These are phyloP conservation scores for Tetrapedia diversipes DNA, from an alignment of 2,888 invertebrate genomes.

Conservation along the genomic window DNA sequence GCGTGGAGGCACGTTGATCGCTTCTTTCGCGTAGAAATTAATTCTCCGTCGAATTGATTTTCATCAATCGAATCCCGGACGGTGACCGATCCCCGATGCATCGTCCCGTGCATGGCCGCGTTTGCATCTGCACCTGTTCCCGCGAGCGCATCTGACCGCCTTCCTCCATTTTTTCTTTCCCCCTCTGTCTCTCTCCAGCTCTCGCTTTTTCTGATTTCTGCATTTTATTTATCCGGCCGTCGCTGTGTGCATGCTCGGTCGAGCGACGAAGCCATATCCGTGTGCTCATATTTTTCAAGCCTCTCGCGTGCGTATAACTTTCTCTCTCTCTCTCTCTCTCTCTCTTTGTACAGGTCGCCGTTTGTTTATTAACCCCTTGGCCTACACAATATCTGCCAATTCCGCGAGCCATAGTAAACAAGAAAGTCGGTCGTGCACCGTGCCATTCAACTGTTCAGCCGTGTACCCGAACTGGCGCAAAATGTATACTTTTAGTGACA, in stretches of 20 bases:
- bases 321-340: no score
- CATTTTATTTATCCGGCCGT: constrained; percentile 41
- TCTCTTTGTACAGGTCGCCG: background rate
- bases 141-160: constrained; percentile 20
- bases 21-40: background rate
- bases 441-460: no score
- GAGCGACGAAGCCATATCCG: background rate
- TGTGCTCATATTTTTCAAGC: constrained; percentile 11
- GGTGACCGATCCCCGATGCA: constrained; percentile 32
- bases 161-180: background rate
- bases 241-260: constrained; percentile 44
- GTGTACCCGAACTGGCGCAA: no score
- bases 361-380: constrained; percentile 41
- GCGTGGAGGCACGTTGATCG: no score
- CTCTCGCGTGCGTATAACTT: no score
- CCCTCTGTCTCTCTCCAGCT: background rate
- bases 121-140: constrained; percentile 6
- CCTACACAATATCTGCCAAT: no score
- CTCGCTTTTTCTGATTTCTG: no score
- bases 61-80: constrained; percentile 22
- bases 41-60: constrained; percentile 31
- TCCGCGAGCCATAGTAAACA: no score
- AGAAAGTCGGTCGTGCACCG: no score
- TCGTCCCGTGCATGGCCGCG: background rate
- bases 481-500: no score